Evolutionary conservation across 2,888 invertebrate species (phyloP).

Genomic region (Metellina segmentata): DNA sequence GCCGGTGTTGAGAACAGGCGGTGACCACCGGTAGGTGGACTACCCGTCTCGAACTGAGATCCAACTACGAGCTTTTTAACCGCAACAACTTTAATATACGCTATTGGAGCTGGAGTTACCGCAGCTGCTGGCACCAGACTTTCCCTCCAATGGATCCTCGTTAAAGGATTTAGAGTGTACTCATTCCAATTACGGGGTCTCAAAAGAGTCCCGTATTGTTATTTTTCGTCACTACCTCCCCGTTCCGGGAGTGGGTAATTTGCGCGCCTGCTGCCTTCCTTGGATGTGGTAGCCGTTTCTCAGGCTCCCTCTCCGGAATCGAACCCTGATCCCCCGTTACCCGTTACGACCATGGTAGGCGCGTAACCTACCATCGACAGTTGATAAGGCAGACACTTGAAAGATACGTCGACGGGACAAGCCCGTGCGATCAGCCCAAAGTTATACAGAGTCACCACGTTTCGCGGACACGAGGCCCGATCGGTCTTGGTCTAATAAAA

Average conservation of each 20-base stretch:
- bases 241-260: conserved; percentile 83
- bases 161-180: conserved; percentile 84
- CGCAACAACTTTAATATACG: conserved; percentile 88
- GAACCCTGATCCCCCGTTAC: conserved; percentile 89
- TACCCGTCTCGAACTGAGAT: conserved; percentile 80
- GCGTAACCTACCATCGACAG: conserved; percentile 85
- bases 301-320: conserved; percentile 85
- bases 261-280: conserved; percentile 85
- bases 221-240: conserved; percentile 86
- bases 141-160: conserved; percentile 86
- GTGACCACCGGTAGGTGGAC: no score
- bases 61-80: conserved; percentile 86
- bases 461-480: background rate
- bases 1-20: background rate
- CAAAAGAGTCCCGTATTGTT: conserved; percentile 83
- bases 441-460: conserved; percentile 76
- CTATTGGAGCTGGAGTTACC: conserved; percentile 87
- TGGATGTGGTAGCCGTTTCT: conserved; percentile 87
- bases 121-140: conserved; percentile 88
- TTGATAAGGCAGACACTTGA: conserved; percentile 81
- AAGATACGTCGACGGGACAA: conserved; percentile 78
- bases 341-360: conserved; percentile 87
- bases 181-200: conserved; percentile 84
- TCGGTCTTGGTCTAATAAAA: background rate
- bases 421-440: conserved; percentile 76